These are phyloP conservation scores for Carassius gibelio DNA, from an alignment of 2,113 vertebrate genomes.

Conservation along the genomic window DNA sequence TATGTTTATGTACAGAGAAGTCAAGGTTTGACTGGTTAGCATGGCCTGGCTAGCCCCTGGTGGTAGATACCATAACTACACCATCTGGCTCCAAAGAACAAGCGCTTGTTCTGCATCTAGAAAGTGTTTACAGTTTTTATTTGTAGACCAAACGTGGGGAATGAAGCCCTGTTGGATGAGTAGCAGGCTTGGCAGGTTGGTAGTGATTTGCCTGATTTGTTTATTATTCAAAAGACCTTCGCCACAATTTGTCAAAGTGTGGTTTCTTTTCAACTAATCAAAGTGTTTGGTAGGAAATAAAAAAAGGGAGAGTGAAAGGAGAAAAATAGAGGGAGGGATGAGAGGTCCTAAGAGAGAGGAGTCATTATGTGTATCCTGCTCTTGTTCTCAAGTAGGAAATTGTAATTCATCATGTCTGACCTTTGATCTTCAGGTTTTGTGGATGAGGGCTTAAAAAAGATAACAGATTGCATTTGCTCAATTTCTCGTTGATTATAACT, in stretches of 20 bases:
- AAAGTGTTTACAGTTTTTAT: background rate
- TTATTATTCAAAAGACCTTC: constrained; percentile 49
- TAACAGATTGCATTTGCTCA: background rate
- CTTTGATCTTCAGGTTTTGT: constrained; percentile 29
- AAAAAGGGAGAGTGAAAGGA: constrained; percentile 7
- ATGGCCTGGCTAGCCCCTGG: background rate
- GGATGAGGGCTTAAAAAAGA: constrained; percentile 1
- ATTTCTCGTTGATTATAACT: constrained; percentile 14
- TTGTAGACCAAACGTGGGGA: background rate
- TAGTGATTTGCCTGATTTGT: constrained; percentile 49
- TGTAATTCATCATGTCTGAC: constrained; percentile 32
- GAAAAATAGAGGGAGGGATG: background rate
- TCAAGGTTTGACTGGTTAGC: background rate
- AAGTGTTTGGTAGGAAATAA: constrained; percentile 32
- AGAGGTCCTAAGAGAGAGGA: background rate
- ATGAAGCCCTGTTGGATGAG: constrained; percentile 22
- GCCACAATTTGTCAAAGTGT: constrained; percentile 30
- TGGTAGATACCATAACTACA: background rate
- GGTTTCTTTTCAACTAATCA: constrained; percentile 39
- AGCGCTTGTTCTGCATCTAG: background rate
- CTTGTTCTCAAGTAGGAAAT: constrained; percentile 22
- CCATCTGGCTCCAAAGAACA: background rate
- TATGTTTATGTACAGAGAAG: background rate
- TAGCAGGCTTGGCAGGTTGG: constrained; percentile 31
- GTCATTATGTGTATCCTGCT: constrained; percentile 11